phyloP scores from a whole-genome alignment of 2,113 vertebrate species.

The Gambusia holbrooki region DNA sequence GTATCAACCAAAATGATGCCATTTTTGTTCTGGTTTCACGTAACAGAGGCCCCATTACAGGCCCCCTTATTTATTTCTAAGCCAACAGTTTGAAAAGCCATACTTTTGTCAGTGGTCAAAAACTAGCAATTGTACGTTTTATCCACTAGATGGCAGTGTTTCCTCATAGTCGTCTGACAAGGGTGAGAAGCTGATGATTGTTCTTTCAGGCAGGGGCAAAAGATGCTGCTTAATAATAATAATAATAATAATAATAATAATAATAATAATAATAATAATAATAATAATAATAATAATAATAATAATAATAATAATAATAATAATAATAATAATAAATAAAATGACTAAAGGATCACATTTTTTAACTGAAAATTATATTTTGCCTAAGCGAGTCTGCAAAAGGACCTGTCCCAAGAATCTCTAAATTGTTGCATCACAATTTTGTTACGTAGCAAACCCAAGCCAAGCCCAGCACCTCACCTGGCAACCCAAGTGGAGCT shows the following conservation, averaged over 20 bases:
- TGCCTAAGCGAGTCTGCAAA: too few relatives aligned
- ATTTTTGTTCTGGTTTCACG: neutral
- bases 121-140: neutral
- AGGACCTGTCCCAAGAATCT: too few relatives aligned
- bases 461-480: too few relatives aligned
- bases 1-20: neutral
- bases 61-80: neutral
- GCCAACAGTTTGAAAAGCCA: neutral
- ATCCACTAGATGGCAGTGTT: slow-evolving; percentile 63
- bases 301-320: too few relatives aligned
- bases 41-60: neutral
- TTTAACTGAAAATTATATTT: neutral
- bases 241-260: too few relatives aligned
- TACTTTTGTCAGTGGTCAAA: neutral
- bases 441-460: too few relatives aligned
- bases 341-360: neutral
- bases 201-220: neutral
- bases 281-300: too few relatives aligned
- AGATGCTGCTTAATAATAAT: neutral
- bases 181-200: neutral
- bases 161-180: slow-evolving; percentile 4
- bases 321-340: too few relatives aligned
- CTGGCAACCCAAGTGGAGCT: too few relatives aligned
- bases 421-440: too few relatives aligned
- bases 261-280: too few relatives aligned